A percentile compares a stretch with the other conserved stretches of the same genome.
These are phyloP conservation scores for Philopedon plagiatum DNA, from an alignment of 2,888 invertebrate genomes.

Conservation along the genomic window DNA sequence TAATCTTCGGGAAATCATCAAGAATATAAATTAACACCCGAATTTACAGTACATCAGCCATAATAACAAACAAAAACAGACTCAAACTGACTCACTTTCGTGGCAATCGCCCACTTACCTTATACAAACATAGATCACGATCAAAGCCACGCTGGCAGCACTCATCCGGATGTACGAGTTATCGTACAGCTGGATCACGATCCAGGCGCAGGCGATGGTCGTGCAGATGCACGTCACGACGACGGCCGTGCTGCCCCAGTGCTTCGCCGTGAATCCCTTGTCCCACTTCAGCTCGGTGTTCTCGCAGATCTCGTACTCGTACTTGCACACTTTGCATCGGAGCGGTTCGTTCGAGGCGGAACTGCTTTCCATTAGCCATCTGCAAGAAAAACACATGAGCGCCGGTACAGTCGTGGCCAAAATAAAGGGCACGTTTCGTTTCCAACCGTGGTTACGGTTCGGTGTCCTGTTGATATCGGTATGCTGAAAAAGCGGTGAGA, in stretches of 20 bases:
- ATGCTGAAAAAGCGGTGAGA: too few species aligned
- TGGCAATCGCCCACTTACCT: conserved; percentile 79
- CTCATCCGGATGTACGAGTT: conserved; percentile 85
- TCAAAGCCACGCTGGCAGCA: conserved; percentile 84
- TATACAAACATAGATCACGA: conserved; percentile 88
- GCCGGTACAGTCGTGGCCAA: too few species aligned
- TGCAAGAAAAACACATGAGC: conserved; percentile 35
- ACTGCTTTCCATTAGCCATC: conserved; percentile 86
- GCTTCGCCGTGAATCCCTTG: conserved; percentile 84
- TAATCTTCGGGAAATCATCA: too few species aligned
- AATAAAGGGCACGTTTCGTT: too few species aligned
- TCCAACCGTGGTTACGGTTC: too few species aligned
- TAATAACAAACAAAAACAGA: too few species aligned
- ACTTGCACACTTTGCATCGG: conserved; percentile 89
- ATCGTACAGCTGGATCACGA: conserved; percentile 82
- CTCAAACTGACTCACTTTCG: too few species aligned
- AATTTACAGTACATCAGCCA: too few species aligned
- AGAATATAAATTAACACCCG: too few species aligned
- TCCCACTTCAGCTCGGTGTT: conserved; percentile 87
- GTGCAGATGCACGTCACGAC: conserved; percentile 85
- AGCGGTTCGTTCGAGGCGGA: conserved; percentile 60
- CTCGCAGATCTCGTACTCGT: conserved; percentile 84
- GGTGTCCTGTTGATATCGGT: too few species aligned
- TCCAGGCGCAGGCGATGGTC: conserved; percentile 84
- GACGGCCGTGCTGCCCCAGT: conserved; percentile 88